Conservation (phyloP, 2,888 invertebrate species). For the Ophion ventricosus region DNA sequence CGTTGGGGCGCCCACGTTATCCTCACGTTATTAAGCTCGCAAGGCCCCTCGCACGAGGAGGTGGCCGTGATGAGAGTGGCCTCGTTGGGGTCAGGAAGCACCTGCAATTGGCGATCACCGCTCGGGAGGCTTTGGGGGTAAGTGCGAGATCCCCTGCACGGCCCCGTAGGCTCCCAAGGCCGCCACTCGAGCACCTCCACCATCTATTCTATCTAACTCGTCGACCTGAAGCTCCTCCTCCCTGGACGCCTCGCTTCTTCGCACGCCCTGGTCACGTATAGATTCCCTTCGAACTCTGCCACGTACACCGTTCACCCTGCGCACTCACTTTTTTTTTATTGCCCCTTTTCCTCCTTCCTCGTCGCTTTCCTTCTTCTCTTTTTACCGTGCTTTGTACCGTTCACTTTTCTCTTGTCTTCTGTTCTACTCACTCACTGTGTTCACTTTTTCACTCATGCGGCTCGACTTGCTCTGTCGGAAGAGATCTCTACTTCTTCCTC, state of each 20-base stretch:
- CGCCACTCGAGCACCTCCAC: constrained; percentile 80
- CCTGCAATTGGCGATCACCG: constrained; percentile 59
- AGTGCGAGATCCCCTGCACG: constrained; percentile 80
- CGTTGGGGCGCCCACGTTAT: constrained; percentile 75
- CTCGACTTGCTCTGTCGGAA: constrained; percentile 2
- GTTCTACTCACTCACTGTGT: not conserved
- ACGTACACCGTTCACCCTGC: not conserved
- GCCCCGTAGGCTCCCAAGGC: constrained; percentile 82
- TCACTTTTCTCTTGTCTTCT: constrained; percentile 27
- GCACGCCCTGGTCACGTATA: constrained; percentile 33
- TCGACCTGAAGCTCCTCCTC: constrained; percentile 55
- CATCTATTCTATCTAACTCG: constrained; percentile 79
- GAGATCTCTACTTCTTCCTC: constrained; percentile 34
- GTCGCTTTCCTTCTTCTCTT: constrained; percentile 27
- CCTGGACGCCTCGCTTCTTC: constrained; percentile 38
- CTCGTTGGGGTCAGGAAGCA: constrained; percentile 49
- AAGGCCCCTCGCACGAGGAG: constrained; percentile 66
- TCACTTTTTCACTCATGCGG: constrained; percentile 52
- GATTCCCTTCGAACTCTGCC: constrained; percentile 16
- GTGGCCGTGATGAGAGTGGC: constrained; percentile 63
- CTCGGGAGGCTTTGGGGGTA: constrained; percentile 73
- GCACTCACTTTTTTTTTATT: constrained; percentile 44
- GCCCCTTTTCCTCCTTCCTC: constrained; percentile 30
- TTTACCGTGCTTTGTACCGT: constrained; percentile 13
- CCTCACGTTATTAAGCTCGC: constrained; percentile 65